Evolutionary conservation across 64 coral and sea anemone species (phyloP).

Genomic region (Hydrozoanthus tunicans): DNA sequence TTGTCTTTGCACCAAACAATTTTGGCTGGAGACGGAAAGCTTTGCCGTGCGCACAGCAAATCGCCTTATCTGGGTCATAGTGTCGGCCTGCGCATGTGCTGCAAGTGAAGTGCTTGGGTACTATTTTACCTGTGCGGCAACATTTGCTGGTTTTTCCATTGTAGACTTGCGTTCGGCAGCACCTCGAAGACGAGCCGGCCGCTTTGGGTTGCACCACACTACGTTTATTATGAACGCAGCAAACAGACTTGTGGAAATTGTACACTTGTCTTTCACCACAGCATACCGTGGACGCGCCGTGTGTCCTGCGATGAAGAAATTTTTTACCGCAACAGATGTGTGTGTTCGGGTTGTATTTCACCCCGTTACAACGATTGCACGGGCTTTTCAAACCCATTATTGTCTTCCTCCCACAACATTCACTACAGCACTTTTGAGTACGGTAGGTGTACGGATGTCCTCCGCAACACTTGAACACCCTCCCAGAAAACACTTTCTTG

Average conservation of each 20-base stretch:
- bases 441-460: neutral
- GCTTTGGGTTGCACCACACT: neutral
- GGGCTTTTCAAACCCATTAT: neutral
- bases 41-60: neutral
- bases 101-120: neutral
- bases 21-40: neutral
- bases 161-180: neutral
- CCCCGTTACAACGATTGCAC: neutral
- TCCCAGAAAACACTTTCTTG: neutral
- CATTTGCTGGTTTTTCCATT: neutral
- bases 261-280: neutral
- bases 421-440: neutral
- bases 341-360: constrained; percentile 7
- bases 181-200: neutral
- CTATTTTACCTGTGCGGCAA: neutral
- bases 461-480: neutral
- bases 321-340: constrained; percentile 11
- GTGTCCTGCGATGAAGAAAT: neutral
- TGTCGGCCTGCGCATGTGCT: neutral
- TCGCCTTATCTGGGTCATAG: neutral
- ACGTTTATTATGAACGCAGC: neutral
- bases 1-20: constrained; percentile 3
- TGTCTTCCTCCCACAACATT: neutral
- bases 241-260: neutral
- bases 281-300: neutral